Percentiles rank a stretch among this genome's conserved stretches.
Evolutionary conservation across 2,888 invertebrate species (phyloP).

Genomic region (Hemistola chrysoprasaria): DNA sequence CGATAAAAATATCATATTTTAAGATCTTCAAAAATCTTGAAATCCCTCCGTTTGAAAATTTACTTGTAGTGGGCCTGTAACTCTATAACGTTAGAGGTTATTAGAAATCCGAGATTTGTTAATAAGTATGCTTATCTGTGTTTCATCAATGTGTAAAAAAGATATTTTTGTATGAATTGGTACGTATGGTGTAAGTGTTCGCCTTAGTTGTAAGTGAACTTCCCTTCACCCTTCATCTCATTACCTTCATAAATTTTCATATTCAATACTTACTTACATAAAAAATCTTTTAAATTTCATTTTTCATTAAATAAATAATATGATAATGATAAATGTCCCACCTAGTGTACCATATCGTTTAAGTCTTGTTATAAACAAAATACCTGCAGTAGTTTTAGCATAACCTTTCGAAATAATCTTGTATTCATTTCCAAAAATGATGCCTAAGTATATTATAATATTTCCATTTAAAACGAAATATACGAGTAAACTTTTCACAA

Average conservation of each 20-base stretch:
- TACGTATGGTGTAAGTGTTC: conserved; percentile 57
- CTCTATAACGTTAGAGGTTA: conserved; percentile 16
- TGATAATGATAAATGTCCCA: conserved; percentile 54
- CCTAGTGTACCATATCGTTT: conserved; percentile 71
- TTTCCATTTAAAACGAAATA: too few relatives aligned
- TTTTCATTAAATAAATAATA: conserved; percentile 15
- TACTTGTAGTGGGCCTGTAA: conserved; percentile 6
- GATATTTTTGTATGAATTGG: conserved; percentile 79
- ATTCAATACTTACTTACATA: conserved; percentile 8
- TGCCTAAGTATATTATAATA: too few relatives aligned
- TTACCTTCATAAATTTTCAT: conserved; percentile 15
- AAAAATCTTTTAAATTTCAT: conserved; percentile 4
- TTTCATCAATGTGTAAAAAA: conserved; percentile 69
- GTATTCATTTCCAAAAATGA: too few relatives aligned
- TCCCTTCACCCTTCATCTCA: conserved; percentile 28
- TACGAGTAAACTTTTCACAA: too few relatives aligned
- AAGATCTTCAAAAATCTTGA: conserved; percentile 4
- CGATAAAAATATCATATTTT: not conserved
- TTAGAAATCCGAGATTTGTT: conserved; percentile 33
- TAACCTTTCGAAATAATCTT: not conserved
- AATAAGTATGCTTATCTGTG: conserved; percentile 65
- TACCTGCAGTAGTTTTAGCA: conserved; percentile 30
- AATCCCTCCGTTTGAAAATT: conserved; percentile 13
- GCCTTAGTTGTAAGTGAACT: conserved; percentile 54
- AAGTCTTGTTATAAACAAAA: conserved; percentile 43